A percentile compares a stretch with the other conserved stretches of the same genome.
phyloP scores from a whole-genome alignment of 2,888 invertebrate species.

The Agriopis aurantiaria region DNA sequence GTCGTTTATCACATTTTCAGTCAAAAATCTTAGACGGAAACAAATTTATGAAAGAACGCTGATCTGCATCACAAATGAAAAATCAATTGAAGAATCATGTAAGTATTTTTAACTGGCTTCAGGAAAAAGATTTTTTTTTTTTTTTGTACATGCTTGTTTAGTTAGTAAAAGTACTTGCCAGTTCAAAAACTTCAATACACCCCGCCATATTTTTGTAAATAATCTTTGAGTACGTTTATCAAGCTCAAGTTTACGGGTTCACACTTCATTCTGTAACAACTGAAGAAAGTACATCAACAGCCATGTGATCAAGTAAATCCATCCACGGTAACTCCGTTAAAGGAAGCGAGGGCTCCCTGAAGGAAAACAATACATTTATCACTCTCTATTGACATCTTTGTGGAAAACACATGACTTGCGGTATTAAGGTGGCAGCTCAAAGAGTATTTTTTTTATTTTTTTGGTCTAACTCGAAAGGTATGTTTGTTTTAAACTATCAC shows the following conservation, averaged over 20 bases:
- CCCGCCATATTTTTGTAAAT: background rate
- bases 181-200: no score
- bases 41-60: no score
- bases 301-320: slow-evolving; percentile 12
- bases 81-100: no score
- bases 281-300: slow-evolving; percentile 2
- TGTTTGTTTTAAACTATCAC: no score
- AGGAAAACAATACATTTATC: slow-evolving; percentile 15
- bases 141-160: no score
- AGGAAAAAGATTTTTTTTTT: no score
- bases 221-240: background rate
- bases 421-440: background rate
- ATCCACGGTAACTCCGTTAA: slow-evolving; percentile 9
- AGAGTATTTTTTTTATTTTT: no score
- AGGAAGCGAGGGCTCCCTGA: slow-evolving; percentile 1
- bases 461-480: background rate
- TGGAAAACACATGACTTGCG: slow-evolving; percentile 1
- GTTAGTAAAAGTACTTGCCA: no score
- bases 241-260: background rate
- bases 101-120: no score
- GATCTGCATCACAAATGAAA: no score
- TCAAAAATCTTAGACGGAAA: no score
- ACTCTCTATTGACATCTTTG: slow-evolving; percentile 17
- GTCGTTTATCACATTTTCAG: background rate
- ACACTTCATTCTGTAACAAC: background rate